Evolutionary conservation across 2,888 invertebrate genomes (phyloP).

Genomic region (Nowickia ferox): DNA sequence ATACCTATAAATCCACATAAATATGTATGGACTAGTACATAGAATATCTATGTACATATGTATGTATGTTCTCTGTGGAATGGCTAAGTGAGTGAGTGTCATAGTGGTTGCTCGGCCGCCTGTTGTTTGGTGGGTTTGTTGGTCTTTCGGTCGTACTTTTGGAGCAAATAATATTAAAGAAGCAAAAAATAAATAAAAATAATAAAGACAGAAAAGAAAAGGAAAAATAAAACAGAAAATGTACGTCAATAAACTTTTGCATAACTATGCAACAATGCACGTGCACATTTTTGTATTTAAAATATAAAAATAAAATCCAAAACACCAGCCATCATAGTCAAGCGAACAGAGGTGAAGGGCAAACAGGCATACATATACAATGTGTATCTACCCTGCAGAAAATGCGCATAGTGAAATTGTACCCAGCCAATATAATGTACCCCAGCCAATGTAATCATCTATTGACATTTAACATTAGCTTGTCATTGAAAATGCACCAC

Average conservation of each 20-base stretch:
- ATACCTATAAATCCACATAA: not conserved
- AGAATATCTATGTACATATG: not conserved
- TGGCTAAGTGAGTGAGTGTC: slow-evolving; percentile 26
- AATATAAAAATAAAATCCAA: slow-evolving; percentile 55
- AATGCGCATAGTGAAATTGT: too few relatives aligned
- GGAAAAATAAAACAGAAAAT: slow-evolving; percentile 54
- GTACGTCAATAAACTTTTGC: slow-evolving; percentile 72
- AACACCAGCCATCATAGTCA: slow-evolving; percentile 32
- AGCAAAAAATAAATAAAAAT: not conserved
- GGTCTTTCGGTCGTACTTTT: slow-evolving; percentile 70
- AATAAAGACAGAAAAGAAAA: slow-evolving; percentile 19
- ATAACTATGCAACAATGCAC: slow-evolving; percentile 71
- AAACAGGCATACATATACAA: slow-evolving; percentile 46
- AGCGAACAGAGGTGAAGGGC: slow-evolving; percentile 69
- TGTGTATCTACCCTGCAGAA: too few relatives aligned
- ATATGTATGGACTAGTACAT: not conserved
- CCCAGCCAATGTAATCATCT: too few relatives aligned
- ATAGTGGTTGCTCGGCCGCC: slow-evolving; percentile 60
- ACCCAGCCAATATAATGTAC: too few relatives aligned
- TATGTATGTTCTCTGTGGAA: not conserved
- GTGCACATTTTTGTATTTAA: slow-evolving; percentile 58
- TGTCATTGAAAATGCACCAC: too few relatives aligned
- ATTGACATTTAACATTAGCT: too few relatives aligned
- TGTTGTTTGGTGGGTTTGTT: slow-evolving; percentile 72
- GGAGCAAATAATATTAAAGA: slow-evolving; percentile 24